phyloP scores from a whole-genome alignment of 64 coral and sea anemone species.

The Pocillopora damicornis region DNA sequence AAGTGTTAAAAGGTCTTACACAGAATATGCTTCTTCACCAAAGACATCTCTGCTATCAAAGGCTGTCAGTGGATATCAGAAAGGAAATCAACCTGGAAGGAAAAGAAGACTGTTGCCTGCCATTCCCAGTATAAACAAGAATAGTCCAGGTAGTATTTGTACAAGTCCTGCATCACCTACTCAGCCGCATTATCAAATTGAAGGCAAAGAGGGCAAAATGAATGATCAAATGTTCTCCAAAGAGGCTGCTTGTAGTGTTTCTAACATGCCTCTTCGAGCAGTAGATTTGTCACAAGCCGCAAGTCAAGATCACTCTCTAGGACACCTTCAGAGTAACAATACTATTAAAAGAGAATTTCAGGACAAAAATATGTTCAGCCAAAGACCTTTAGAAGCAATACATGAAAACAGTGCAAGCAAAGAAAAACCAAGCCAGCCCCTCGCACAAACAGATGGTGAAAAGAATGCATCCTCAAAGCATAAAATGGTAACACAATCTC shows the following conservation, averaged over 20 bases:
- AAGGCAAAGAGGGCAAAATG: background rate
- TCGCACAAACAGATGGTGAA: background rate
- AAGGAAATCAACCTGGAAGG: background rate
- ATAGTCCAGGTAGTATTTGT: background rate
- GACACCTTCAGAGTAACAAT: background rate
- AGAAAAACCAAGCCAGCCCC: background rate
- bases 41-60: constrained; percentile 15
- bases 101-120: constrained; percentile 18
- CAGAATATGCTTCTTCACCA: background rate
- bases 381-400: background rate
- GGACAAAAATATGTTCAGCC: background rate
- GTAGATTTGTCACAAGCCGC: background rate
- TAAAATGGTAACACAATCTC: background rate
- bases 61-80: background rate
- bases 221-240: background rate
- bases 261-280: background rate
- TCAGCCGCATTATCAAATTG: background rate
- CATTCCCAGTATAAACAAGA: background rate
- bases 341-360: background rate
- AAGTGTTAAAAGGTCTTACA: background rate
- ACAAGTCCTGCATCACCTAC: background rate
- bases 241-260: background rate
- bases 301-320: background rate
- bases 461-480: background rate
- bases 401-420: background rate